Base-by-base conservation (phyloP, 1,140 invertebrate genomes). In the Trichogramma pretiosum region DNA sequence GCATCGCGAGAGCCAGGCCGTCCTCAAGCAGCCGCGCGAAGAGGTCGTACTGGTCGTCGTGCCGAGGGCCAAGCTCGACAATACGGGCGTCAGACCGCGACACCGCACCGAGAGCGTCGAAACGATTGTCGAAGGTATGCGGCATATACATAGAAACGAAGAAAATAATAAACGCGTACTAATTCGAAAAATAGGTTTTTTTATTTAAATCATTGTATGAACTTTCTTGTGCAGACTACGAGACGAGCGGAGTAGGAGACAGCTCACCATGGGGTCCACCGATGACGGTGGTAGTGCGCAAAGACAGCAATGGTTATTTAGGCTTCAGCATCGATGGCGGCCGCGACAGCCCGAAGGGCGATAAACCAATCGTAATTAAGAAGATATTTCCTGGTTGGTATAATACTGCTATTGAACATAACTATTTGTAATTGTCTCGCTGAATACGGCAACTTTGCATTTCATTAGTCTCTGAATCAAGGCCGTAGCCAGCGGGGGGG, bases 281-380 rank as follows among this genome's bases (percentile, higher is more conserved):
- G 16, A 68, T 76, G 36, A 58, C 70, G 34, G 75, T 91, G 30
- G 78, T 78, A 44, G 77, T 93, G 53, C 74, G 80, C 14, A 94
- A 94, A 63, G 90, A 92, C 56, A 87, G 84, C 49, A 85, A 87
- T 50, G 90, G 91, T 9, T n/a, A n/a, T n/a, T 74, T 94, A 32
- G 92, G 92, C 34, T 93, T 96, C 65, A 91, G 89, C 59, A 77
- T 96, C 33, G 89, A 94, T 63, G 92, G 92, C 45, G 92, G 92
- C 17, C 83, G 85, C 57, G 89, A 89, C 58, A 93, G 90, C 16
- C 89, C 88, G 1, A 70, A 81, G 36, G 92, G 92, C 11, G 88
- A 94, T 66, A 77, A 80, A 59, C 89, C 92, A 36, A 76, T 93
- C 21, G 80, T 84, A 21, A 82, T 93, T 45, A 93, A 93, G 66